Conservation (phyloP, 2,113 vertebrate genomes). For the Tichodroma muraria region DNA sequence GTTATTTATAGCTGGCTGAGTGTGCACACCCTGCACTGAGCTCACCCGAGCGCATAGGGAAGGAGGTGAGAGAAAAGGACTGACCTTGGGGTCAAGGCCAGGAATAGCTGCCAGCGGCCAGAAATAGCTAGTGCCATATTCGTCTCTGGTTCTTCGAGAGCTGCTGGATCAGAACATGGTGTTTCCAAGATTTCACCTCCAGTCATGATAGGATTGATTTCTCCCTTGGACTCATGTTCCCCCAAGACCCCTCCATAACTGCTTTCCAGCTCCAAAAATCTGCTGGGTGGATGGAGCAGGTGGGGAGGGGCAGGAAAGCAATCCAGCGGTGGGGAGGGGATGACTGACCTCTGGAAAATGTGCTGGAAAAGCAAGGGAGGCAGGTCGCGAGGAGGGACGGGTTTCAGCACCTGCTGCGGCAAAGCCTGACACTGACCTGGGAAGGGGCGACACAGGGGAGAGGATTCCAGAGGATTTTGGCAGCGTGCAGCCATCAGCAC, state of each 20-base stretch:
- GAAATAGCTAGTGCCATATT: constrained; percentile 17
- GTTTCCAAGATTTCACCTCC: constrained; percentile 35
- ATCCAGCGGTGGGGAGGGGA: constrained; percentile 22
- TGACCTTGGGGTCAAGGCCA: constrained; percentile 12
- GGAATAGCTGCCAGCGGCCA: not conserved
- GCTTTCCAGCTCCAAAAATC: constrained; percentile 22
- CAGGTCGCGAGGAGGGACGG: constrained; percentile 3
- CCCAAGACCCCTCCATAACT: not conserved
- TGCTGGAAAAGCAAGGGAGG: constrained; percentile 55
- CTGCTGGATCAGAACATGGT: not conserved
- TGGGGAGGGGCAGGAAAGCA: constrained; percentile 34
- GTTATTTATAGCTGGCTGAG: constrained; percentile 10
- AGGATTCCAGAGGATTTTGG: constrained; percentile 58
- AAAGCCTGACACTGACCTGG: constrained; percentile 47
- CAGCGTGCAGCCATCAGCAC: not conserved
- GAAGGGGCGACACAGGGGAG: constrained; percentile 47
- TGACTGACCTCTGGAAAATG: constrained; percentile 50
- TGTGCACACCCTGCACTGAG: not conserved
- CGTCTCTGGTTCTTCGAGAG: constrained; percentile 36
- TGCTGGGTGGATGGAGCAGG: not conserved
- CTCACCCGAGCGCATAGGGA: not conserved
- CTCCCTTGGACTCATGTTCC: not conserved
- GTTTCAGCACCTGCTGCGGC: constrained; percentile 61
- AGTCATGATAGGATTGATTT: not conserved
- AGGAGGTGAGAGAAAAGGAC: not conserved